phyloP scores from a whole-genome alignment of 2,888 invertebrate species.

The Drosophila rellima region DNA sequence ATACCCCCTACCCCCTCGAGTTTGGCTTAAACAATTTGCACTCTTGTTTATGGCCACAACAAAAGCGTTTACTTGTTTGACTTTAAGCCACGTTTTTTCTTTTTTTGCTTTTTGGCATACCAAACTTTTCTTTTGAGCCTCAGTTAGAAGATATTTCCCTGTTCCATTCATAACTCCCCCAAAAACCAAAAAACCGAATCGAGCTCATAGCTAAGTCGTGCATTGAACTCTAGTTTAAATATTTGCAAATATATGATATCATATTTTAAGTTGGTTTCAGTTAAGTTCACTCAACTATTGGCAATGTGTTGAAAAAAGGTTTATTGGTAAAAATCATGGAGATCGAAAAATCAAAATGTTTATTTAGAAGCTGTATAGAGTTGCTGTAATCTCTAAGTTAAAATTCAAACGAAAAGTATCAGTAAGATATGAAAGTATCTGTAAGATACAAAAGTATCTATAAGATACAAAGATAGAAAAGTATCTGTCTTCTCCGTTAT shows the following conservation, averaged over 20 bases:
- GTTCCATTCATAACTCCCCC: constrained; percentile 59
- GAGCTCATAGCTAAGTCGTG: constrained; percentile 7
- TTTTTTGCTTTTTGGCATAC: constrained; percentile 14
- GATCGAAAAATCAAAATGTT: too few species aligned
- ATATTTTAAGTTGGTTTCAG: constrained; percentile 10
- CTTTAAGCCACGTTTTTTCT: constrained; percentile 26
- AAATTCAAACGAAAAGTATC: too few species aligned
- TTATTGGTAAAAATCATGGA: neutral
- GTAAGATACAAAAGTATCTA: too few species aligned
- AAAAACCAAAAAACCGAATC: neutral
- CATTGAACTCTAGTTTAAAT: constrained; percentile 40
- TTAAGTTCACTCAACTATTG: constrained; percentile 11
- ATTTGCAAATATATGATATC: neutral
- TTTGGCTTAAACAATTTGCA: constrained; percentile 72
- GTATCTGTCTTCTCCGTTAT: too few species aligned
- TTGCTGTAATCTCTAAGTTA: too few species aligned
- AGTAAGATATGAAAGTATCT: too few species aligned
- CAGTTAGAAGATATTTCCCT: constrained; percentile 9
- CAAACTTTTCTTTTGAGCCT: constrained; percentile 9
- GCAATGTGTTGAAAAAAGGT: constrained; percentile 14
- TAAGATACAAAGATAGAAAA: too few species aligned
- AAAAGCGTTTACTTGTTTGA: constrained; percentile 69
- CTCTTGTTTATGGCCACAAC: constrained; percentile 73
- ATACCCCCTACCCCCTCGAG: neutral
- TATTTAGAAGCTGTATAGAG: too few species aligned